Percentiles rank a stretch among this genome's conserved stretches.
Conservation (phyloP, 2,888 invertebrate genomes). For the Drosophila ustulata region DNA sequence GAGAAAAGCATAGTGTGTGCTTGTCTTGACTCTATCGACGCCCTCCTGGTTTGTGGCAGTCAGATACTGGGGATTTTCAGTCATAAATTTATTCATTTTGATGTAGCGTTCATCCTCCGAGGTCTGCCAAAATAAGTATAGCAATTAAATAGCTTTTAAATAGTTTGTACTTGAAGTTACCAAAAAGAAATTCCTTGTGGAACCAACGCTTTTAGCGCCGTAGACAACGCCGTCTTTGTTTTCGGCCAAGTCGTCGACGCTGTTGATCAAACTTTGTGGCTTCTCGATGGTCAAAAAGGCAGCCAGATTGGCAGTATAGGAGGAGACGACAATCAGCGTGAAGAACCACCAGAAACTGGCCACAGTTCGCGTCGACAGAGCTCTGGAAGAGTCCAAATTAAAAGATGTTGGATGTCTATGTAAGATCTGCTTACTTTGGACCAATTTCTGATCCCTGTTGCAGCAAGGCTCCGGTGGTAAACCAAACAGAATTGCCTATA, state of each 20-base stretch:
- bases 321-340: slow-evolving; percentile 90
- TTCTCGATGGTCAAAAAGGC: slow-evolving; percentile 95
- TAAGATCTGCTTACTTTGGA: slow-evolving; percentile 88
- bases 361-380: slow-evolving; percentile 93
- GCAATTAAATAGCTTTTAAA: no score
- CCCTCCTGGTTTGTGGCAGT: slow-evolving; percentile 86
- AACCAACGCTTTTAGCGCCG: slow-evolving; percentile 93
- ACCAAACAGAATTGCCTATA: slow-evolving; percentile 94
- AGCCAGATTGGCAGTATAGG: slow-evolving; percentile 96
- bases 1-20: slow-evolving; percentile 89
- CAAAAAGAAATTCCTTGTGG: slow-evolving; percentile 95
- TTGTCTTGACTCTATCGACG: slow-evolving; percentile 84
- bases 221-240: slow-evolving; percentile 92
- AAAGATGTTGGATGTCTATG: not conserved
- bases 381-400: slow-evolving; percentile 85
- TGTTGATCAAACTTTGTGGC: slow-evolving; percentile 89
- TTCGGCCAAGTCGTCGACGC: slow-evolving; percentile 92
- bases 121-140: slow-evolving; percentile 85
- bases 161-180: slow-evolving; percentile 85
- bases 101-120: slow-evolving; percentile 91
- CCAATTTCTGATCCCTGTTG: slow-evolving; percentile 96
- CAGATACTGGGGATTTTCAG: slow-evolving; percentile 87
- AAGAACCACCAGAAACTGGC: slow-evolving; percentile 96
- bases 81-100: slow-evolving; percentile 94
- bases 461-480: slow-evolving; percentile 93